Percentiles rank a stretch among this genome's conserved stretches.
These are phyloP conservation scores for Beris morrisii DNA, from an alignment of 2,888 invertebrate species.

Conservation along the genomic window DNA sequence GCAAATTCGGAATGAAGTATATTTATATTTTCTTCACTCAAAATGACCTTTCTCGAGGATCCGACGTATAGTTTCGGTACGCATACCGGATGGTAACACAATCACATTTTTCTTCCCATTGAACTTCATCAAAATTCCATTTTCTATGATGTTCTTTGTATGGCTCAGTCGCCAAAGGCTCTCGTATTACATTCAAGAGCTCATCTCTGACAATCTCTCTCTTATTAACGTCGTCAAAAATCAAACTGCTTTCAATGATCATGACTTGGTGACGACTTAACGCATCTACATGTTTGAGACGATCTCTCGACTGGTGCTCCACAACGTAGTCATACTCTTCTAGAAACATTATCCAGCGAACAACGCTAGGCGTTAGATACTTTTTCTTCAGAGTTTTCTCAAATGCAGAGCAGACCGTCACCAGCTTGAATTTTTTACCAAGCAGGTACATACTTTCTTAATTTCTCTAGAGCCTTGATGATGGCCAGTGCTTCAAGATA, in stretches of 20 bases:
- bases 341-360: conserved; percentile 40
- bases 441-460: conserved; percentile 43
- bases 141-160: conserved; percentile 9
- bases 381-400: conserved; percentile 36
- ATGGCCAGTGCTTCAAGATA: conserved; percentile 32
- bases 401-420: conserved; percentile 39
- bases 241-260: conserved; percentile 8
- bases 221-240: background rate
- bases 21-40: conserved; percentile 35
- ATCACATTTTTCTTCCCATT: conserved; percentile 13
- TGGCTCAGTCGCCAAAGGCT: background rate
- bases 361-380: conserved; percentile 39
- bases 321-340: conserved; percentile 39
- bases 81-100: conserved; percentile 21
- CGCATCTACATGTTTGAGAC: conserved; percentile 42
- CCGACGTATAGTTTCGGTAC: conserved; percentile 25
- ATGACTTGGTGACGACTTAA: conserved; percentile 39
- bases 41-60: conserved; percentile 31
- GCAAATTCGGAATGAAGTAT: conserved; percentile 40
- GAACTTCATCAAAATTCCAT: conserved; percentile 10
- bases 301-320: conserved; percentile 40
- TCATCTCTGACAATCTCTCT: background rate
- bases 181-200: background rate
- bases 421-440: conserved; percentile 37
- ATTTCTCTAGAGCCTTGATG: conserved; percentile 40